Evolutionary conservation across 92 coral and sea anemone species (phyloP), one percentile per base, ranked within the genome.

Genomic region (Epizoanthus ramosus): DNA sequence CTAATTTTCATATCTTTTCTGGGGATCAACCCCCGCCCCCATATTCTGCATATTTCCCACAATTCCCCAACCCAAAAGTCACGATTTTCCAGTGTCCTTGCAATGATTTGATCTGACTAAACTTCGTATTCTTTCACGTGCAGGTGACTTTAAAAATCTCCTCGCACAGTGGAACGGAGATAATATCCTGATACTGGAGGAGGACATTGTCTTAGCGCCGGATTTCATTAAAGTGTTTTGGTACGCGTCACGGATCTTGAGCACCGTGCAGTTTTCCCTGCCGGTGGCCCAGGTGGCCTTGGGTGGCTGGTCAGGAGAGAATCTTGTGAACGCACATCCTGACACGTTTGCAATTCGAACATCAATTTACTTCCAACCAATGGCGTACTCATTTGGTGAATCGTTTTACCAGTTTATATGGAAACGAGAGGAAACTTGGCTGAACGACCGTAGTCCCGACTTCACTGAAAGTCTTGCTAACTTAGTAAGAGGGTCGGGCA

Each of bases 241-340:
- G 85, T 80, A 63, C 25, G 73, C 74, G 14, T 79, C 85, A 71
- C 79, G 77, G n/a, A 79, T 86, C 58, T 47, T 52, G 28, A 47
- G 60, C 23, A 50, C n/a, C 14, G 83, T 71, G 50, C 85, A 71
- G 59, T 79, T 58, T 60, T 60, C 74, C 31, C 66, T 70, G 15
- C 66, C 68, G n/a, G 45, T 86, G 41, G 83, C 68, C 37, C 84
- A 79, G 52, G 16, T 71, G 23, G 85, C 89, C 19, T 71, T 86
- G 8, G 89, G 89, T 0, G 81, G 89, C 15, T 86, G 89, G 89
- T 86, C 89, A 50, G 89, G 89, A 3, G 89, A 86, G 73, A 86
- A 73, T 37, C 68, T 80, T 66, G 71, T 86, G 61, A 86, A 86
- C 68, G 85, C 89, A 14, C 89, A 86, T 61, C 89, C 89, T 3